Conservation (phyloP, 2,888 invertebrate genomes). For the Lypha dubia region DNA sequence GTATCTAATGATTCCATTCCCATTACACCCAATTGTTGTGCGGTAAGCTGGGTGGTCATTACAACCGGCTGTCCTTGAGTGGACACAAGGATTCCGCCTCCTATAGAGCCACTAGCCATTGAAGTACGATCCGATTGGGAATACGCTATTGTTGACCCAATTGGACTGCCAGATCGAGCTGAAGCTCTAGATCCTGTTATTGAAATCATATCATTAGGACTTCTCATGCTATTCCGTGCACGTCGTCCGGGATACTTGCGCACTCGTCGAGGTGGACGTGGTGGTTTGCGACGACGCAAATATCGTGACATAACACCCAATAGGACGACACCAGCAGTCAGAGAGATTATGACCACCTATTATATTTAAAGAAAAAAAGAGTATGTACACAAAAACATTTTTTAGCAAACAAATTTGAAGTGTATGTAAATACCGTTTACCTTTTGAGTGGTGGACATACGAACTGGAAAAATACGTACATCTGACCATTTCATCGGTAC, state of each 20-base stretch:
- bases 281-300: conserved; percentile 88
- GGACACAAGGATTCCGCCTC: conserved; percentile 82
- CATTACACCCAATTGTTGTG: conserved; percentile 94
- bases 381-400: neutral
- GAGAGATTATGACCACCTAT: conserved; percentile 83
- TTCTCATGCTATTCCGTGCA: conserved; percentile 86
- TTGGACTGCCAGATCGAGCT: conserved; percentile 85
- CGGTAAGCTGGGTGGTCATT: conserved; percentile 87
- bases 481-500: conserved; percentile 78
- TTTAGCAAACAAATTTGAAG: neutral
- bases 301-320: conserved; percentile 92
- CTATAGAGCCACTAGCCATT: conserved; percentile 87
- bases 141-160: conserved; percentile 85
- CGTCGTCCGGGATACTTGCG: conserved; percentile 85
- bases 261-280: conserved; percentile 86
- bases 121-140: conserved; percentile 86
- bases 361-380: neutral
- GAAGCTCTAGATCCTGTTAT: conserved; percentile 88
- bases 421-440: conserved; percentile 73
- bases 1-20: conserved; percentile 97
- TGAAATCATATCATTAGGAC: conserved; percentile 88
- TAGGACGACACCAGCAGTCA: conserved; percentile 89
- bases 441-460: conserved; percentile 82
- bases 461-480: conserved; percentile 79
- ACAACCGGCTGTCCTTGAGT: conserved; percentile 69